phyloP scores from a whole-genome alignment of 1,140 invertebrate genomes.

The Sitophilus oryzae region DNA sequence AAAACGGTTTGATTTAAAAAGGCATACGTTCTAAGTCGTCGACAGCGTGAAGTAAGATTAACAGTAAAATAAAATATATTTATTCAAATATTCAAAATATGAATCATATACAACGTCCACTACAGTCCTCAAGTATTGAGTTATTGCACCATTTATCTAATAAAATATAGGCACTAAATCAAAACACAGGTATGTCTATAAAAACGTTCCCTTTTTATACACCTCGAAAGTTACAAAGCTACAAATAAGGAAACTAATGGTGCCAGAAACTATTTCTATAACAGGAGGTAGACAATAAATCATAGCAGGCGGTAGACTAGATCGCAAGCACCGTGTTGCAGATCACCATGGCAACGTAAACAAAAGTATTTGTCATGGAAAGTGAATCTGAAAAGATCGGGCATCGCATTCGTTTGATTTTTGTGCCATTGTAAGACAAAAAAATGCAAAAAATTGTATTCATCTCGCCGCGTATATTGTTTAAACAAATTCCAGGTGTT shows the following conservation, averaged over 20 bases:
- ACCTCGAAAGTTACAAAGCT: not conserved
- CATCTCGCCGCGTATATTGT: not conserved
- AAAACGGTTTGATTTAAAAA: no score
- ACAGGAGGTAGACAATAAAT: not conserved
- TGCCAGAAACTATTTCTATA: not conserved
- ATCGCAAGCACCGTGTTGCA: not conserved
- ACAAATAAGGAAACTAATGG: not conserved
- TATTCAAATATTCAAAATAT: no score
- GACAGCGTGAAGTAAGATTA: no score
- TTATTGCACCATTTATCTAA: no score
- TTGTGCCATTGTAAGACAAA: not conserved
- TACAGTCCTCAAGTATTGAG: no score
- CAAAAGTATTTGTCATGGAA: not conserved
- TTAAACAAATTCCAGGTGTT: not conserved
- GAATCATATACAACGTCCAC: no score
- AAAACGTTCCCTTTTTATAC: not conserved
- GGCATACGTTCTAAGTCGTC: no score
- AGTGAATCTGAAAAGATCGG: not conserved
- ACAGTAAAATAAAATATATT: no score
- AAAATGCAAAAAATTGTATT: not conserved
- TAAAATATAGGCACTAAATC: no score
- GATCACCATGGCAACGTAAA: not conserved
- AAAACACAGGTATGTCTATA: no score
- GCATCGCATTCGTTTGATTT: not conserved
- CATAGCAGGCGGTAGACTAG: not conserved